Conservation (phyloP, 2,888 invertebrate genomes). For the Drosophila nigricruria region DNA sequence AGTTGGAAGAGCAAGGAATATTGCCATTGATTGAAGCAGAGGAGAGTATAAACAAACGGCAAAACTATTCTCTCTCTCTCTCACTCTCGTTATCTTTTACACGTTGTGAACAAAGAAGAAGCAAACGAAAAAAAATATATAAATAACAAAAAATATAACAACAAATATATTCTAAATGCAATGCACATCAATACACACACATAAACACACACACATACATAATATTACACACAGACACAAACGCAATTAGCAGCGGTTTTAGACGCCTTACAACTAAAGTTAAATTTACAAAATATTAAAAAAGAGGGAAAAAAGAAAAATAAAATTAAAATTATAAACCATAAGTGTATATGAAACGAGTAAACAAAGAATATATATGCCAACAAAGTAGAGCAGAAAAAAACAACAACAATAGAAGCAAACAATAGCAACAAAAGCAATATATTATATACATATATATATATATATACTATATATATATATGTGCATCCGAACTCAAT, state of each 20-base stretch:
- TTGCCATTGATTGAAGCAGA: slow-evolving; percentile 35
- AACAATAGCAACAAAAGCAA: slow-evolving; percentile 53
- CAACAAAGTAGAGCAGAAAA: slow-evolving; percentile 34
- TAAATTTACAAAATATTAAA: slow-evolving; percentile 45
- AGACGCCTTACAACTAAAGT: slow-evolving; percentile 67
- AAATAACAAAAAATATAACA: slow-evolving; percentile 19
- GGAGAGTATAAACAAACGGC: not conserved
- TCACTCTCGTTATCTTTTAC: slow-evolving; percentile 2
- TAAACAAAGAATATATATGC: slow-evolving; percentile 18
- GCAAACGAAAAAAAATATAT: slow-evolving; percentile 12
- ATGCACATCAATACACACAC: slow-evolving; percentile 39
- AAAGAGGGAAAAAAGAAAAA: slow-evolving; percentile 14
- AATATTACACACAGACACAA: slow-evolving; percentile 26
- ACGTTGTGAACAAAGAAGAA: slow-evolving; percentile 16
- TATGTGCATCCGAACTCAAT: slow-evolving; percentile 6
- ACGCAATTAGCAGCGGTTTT: slow-evolving; percentile 76
- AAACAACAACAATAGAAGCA: slow-evolving; percentile 34
- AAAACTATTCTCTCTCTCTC: not conserved
- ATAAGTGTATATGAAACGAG: slow-evolving; percentile 34
- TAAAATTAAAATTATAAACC: slow-evolving; percentile 17
- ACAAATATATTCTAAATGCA: slow-evolving; percentile 58
- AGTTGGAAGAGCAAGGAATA: slow-evolving; percentile 20
- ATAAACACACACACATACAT: slow-evolving; percentile 18
- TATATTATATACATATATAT: slow-evolving; percentile 40
- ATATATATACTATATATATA: slow-evolving; percentile 10